Evolutionary conservation across 2,888 invertebrate species (phyloP).

Genomic region (Apamea monoglypha): DNA sequence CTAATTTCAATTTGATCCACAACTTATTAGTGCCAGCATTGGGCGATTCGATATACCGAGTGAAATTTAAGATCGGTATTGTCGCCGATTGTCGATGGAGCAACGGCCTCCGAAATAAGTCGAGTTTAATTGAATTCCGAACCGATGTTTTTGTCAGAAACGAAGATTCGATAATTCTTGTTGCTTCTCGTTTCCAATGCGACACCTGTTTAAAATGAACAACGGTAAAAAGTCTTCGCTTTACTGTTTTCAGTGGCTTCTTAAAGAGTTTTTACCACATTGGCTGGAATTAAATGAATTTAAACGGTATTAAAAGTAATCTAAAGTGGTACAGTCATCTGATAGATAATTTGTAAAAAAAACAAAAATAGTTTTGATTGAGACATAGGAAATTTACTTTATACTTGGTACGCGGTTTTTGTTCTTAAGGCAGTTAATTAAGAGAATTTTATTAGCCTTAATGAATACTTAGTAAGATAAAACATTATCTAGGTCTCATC

Average conservation of each 20-base stretch:
- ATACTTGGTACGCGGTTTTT: neutral
- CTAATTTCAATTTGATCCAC: conserved; percentile 87
- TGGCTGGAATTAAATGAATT: conserved; percentile 62
- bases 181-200: conserved; percentile 74
- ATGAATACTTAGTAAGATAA: neutral
- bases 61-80: conserved; percentile 84
- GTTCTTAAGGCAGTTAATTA: neutral
- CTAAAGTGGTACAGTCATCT: conserved; percentile 48
- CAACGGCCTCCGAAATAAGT: conserved; percentile 82
- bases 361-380: conserved; percentile 30
- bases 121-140: conserved; percentile 87
- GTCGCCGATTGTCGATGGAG: conserved; percentile 80
- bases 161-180: conserved; percentile 71
- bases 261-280: conserved; percentile 58
- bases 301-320: conserved; percentile 67
- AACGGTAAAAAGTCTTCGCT: conserved; percentile 72
- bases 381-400: conserved; percentile 41
- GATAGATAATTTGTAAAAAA: conserved; percentile 50
- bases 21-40: conserved; percentile 83
- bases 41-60: conserved; percentile 82
- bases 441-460: neutral
- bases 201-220: conserved; percentile 71
- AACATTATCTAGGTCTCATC: neutral
- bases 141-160: conserved; percentile 77
- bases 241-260: conserved; percentile 70